phyloP scores from a whole-genome alignment of 2,888 invertebrate species.

The Hemicrepidius hirtus region DNA sequence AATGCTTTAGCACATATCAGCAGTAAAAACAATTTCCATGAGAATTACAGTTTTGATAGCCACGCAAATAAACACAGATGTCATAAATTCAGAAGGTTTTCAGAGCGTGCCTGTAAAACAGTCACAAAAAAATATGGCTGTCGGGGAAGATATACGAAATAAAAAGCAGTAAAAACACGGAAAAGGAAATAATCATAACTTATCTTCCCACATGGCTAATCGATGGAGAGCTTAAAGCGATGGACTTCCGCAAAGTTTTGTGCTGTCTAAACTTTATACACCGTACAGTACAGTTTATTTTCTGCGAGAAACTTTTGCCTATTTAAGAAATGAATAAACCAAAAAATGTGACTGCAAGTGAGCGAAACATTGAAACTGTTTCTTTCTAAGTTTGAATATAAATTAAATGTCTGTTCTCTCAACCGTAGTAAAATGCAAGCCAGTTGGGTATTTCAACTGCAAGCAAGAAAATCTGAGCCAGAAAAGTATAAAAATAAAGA shows the following conservation, averaged over 20 bases:
- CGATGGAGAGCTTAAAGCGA: slow-evolving; percentile 25
- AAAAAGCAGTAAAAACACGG: slow-evolving; percentile 24
- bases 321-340: slow-evolving; percentile 2
- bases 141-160: slow-evolving; percentile 33
- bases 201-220: slow-evolving; percentile 27
- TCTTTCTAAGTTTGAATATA: slow-evolving; percentile 13
- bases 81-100: slow-evolving; percentile 19
- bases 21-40: slow-evolving; percentile 22
- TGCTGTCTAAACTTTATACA: background rate
- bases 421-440: slow-evolving; percentile 9
- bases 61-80: slow-evolving; percentile 8
- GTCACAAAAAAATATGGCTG: slow-evolving; percentile 35
- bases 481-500: slow-evolving; percentile 6
- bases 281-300: background rate
- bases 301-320: slow-evolving; percentile 5
- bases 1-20: background rate
- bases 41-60: slow-evolving; percentile 20
- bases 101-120: slow-evolving; percentile 16
- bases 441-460: background rate
- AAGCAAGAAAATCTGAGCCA: background rate
- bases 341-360: slow-evolving; percentile 14
- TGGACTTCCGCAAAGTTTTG: slow-evolving; percentile 13
- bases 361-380: slow-evolving; percentile 16
- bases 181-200: slow-evolving; percentile 29
- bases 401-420: slow-evolving; percentile 15